Evolutionary conservation across 1,140 invertebrate genomes (phyloP), one percentile per base, ranked within the genome.

Genomic region (Colletes latitarsis): DNA sequence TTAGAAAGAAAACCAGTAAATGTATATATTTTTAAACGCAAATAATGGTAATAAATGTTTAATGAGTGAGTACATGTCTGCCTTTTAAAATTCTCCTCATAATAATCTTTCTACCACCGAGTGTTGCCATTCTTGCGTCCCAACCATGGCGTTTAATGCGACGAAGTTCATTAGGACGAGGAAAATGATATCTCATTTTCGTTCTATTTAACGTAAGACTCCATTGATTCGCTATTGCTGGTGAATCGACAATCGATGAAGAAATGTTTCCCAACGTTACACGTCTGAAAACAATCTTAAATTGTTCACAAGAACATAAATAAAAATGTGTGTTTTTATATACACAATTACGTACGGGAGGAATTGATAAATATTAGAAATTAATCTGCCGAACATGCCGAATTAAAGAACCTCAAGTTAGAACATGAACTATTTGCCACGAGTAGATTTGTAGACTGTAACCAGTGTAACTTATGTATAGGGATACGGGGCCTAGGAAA

Each of bases 21-120:
- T 79, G 73, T 67, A 67, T 57, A 8, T 15, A 8, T 30, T 52
- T 46, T 60, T 12, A 46, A 69, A 39, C 6, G 21, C 12, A n/a
- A 19, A 64, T 52, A 30, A 52, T 12, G 12, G 30, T 30, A 30
- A 30, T 30, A 30, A 12, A 68, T 46, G 43, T 53, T 93, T 93
- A 97, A 92, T 97, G 97, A 41, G 95, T 94, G 9, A 97, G 89
- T 9, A 96, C 94, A 92, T 95, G 94, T 92, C 95, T 94, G 46
- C 96, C 96, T 92, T 96, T 97, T 5, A 97, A 91, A 83, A 97
- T 95, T 87, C 96, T 94, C 87, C 96, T 94, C 96, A 96, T 96
- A 9, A 97, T 89, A 62, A 96, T 91, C 92, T 92, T 94, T 53
- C 96, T 93, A 30, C 96, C 96, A 74, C 87, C 92, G 0, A 93